These are phyloP conservation scores for Pherbina coryleti DNA, from an alignment of 2,888 invertebrate species.

Conservation along the genomic window DNA sequence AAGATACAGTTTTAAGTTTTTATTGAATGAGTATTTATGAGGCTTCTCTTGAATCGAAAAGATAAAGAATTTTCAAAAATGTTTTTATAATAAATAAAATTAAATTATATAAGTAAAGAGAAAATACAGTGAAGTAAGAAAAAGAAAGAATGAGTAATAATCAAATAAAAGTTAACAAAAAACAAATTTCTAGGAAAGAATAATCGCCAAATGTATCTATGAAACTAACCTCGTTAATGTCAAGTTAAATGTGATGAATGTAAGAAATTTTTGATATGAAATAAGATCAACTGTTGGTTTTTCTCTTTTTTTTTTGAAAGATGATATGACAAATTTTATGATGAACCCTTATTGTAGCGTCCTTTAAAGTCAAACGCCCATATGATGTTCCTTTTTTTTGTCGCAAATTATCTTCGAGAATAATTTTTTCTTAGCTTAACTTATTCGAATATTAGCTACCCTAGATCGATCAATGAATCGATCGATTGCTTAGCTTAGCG, in stretches of 20 bases:
- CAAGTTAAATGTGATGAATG: no score
- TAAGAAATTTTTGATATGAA: no score
- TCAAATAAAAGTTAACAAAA: neutral
- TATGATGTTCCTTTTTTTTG: no score
- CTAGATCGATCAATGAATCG: neutral
- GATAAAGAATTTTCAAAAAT: neutral
- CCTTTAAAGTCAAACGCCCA: no score
- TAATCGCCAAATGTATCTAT: neutral
- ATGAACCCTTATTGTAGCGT: no score
- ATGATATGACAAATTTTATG: no score
- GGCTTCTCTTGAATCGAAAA: neutral
- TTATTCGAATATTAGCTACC: neutral
- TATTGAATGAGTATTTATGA: neutral
- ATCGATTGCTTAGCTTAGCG: slow-evolving; percentile 63
- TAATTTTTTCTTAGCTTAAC: neutral
- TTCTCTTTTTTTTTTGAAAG: no score
- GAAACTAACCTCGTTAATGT: no score
- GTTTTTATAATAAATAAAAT: slow-evolving; percentile 9
- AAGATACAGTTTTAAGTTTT: neutral
- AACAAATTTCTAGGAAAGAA: neutral
- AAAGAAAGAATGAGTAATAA: neutral
- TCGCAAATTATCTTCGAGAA: neutral
- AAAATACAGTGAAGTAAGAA: neutral
- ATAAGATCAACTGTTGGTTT: no score
- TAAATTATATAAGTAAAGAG: neutral